phyloP scores from a whole-genome alignment of 2,113 vertebrate species.

The Crotalus viridis region DNA sequence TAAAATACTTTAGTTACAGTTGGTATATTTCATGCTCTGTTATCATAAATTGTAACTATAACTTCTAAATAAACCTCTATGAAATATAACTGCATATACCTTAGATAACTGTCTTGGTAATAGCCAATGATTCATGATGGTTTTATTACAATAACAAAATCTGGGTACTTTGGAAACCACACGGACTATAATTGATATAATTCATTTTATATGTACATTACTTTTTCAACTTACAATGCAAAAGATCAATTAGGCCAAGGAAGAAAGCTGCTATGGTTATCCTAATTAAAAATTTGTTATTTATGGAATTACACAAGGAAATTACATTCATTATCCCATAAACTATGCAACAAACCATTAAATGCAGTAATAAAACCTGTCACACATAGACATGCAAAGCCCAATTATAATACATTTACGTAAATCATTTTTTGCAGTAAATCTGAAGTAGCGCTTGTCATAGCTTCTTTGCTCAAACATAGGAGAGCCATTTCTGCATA shows the following conservation, averaged over 20 bases:
- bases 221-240: slow-evolving; percentile 51
- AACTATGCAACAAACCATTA: slow-evolving; percentile 72
- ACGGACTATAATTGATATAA: slow-evolving; percentile 43
- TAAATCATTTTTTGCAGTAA: slow-evolving; percentile 57
- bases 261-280: slow-evolving; percentile 61
- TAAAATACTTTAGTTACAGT: not conserved
- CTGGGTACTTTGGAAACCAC: slow-evolving; percentile 45
- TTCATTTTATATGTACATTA: slow-evolving; percentile 44
- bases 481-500: slow-evolving; percentile 27
- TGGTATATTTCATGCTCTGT: not conserved
- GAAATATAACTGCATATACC: not conserved
- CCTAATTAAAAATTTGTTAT: slow-evolving; percentile 71
- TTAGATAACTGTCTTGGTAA: slow-evolving; percentile 40
- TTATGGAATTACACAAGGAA: slow-evolving; percentile 70
- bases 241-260: slow-evolving; percentile 50
- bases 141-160: slow-evolving; percentile 36
- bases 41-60: slow-evolving; percentile 30
- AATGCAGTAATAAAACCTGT: slow-evolving; percentile 69
- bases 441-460: slow-evolving; percentile 51
- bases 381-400: slow-evolving; percentile 66
- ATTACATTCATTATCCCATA: slow-evolving; percentile 70
- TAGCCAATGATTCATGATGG: slow-evolving; percentile 25
- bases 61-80: not conserved
- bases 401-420: slow-evolving; percentile 66
- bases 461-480: slow-evolving; percentile 32